phyloP scores from a whole-genome alignment of 2,113 vertebrate genomes.

The Talpa occidentalis region DNA sequence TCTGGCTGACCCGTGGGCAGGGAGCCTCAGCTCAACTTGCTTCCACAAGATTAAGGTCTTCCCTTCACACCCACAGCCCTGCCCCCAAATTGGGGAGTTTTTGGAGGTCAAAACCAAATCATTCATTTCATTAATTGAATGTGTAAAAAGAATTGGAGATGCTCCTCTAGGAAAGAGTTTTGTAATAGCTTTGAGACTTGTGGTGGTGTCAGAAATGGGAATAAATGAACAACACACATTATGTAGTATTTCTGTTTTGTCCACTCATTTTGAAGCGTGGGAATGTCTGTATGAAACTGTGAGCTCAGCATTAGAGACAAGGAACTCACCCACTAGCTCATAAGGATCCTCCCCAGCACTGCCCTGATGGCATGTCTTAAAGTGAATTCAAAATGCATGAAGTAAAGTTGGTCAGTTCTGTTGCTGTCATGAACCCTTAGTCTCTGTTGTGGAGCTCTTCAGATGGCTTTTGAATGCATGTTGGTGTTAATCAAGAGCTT shows the following conservation, averaged over 20 bases:
- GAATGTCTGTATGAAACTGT: neutral
- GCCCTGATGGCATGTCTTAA: neutral
- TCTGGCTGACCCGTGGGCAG: slow-evolving; percentile 62
- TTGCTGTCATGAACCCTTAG: neutral
- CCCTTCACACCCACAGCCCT: neutral
- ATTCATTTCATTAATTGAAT: neutral
- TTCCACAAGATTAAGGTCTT: slow-evolving; percentile 14
- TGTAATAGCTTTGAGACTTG: neutral
- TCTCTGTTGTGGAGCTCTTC: neutral
- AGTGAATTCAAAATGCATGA: neutral
- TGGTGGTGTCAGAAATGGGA: neutral
- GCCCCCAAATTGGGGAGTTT: neutral
- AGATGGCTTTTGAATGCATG: neutral
- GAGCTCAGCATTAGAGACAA: neutral
- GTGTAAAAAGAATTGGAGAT: neutral
- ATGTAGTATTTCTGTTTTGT: neutral
- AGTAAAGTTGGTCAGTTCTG: neutral
- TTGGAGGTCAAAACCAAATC: neutral
- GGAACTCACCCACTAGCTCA: neutral
- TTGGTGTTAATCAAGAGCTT: neutral
- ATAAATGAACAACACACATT: neutral
- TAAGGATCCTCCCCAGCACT: rapidly evolving
- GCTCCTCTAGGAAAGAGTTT: neutral
- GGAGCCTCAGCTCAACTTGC: slow-evolving; percentile 17
- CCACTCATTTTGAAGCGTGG: neutral